Conservation (phyloP, 1,140 invertebrate species). For the Belonocnema kinseyi region DNA sequence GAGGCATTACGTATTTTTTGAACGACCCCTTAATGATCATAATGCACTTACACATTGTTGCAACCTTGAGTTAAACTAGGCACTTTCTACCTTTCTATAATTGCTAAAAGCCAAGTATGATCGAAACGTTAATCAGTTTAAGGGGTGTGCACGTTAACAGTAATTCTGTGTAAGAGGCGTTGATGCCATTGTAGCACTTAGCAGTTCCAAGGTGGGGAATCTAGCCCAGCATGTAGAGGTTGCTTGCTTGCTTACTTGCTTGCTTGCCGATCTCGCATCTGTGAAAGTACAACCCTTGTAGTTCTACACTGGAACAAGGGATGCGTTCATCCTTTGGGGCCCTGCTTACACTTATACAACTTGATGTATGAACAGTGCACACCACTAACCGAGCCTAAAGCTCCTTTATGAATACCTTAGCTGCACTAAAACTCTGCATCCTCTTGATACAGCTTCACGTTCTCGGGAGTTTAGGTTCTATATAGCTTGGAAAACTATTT, state of each 20-base stretch:
- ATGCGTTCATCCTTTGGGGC: constrained; percentile 56
- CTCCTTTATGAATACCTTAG: neutral
- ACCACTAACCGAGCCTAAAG: neutral
- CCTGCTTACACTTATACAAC: constrained; percentile 32
- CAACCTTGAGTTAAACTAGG: neutral
- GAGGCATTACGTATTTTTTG: too few relatives aligned
- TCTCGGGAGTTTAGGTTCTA: too few relatives aligned
- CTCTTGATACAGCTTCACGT: too few relatives aligned
- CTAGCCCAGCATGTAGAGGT: constrained; percentile 46
- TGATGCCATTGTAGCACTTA: constrained; percentile 67
- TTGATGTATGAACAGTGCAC: neutral
- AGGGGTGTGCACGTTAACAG: constrained; percentile 56
- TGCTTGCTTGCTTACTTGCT: constrained; percentile 55
- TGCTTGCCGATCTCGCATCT: constrained; percentile 58
- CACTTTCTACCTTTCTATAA: neutral
- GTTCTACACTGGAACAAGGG: constrained; percentile 58
- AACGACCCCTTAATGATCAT: too few relatives aligned
- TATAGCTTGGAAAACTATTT: too few relatives aligned
- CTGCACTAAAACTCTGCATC: too few relatives aligned
- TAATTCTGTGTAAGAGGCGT: constrained; percentile 68
- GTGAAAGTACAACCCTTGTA: constrained; percentile 55
- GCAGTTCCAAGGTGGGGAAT: constrained; percentile 58
- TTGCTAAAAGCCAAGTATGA: constrained; percentile 31
- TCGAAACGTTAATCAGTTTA: constrained; percentile 59
- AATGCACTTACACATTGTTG: too few relatives aligned